Percentiles rank a stretch among this genome's conserved stretches.
phyloP scores from a whole-genome alignment of 1,140 invertebrate genomes.

The Monomorium pharaonis region DNA sequence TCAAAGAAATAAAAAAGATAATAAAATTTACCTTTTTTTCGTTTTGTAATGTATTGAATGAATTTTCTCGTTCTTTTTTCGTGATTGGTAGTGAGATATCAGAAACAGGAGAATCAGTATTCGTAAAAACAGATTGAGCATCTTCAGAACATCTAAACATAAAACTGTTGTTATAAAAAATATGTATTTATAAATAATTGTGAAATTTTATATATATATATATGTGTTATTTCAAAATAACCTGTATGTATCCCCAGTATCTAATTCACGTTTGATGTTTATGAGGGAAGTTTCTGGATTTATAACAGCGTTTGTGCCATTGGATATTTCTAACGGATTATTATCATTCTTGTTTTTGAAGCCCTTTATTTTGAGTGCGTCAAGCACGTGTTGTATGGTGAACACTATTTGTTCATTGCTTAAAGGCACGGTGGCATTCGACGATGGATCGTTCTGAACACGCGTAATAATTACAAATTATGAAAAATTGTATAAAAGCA shows the following conservation, averaged over 20 bases:
- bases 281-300: background rate
- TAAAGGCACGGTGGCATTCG: background rate
- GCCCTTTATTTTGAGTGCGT: background rate
- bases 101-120: background rate
- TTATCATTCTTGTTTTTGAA: background rate
- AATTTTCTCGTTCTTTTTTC: background rate
- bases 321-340: background rate
- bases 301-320: background rate
- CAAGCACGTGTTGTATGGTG: background rate
- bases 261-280: background rate
- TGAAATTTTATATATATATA: background rate
- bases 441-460: background rate
- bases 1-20: background rate
- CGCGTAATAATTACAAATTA: background rate
- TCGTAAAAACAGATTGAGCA: too few relatives aligned
- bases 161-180: background rate
- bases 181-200: too few relatives aligned
- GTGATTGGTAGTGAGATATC: background rate
- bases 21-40: slow-evolving; percentile 24
- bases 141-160: slow-evolving; percentile 16
- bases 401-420: background rate
- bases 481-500: too few relatives aligned
- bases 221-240: background rate
- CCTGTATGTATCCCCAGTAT: background rate
- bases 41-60: background rate